Evolutionary conservation across 2,888 invertebrate species (phyloP).

Genomic region (Eupsilia transversa): DNA sequence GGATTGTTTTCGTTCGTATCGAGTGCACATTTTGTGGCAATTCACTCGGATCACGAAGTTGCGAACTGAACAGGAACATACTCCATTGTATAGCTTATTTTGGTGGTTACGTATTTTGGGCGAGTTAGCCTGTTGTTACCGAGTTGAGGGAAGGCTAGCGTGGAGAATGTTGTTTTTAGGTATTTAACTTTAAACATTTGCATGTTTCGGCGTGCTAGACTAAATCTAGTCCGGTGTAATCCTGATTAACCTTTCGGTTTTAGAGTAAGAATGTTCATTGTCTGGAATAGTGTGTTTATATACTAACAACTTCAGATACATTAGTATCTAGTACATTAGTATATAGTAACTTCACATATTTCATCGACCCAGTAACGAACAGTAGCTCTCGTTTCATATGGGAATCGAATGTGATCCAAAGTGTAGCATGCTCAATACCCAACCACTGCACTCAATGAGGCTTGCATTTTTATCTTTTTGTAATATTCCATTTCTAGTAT

Average conservation of each 20-base stretch:
- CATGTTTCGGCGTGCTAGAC: conserved; percentile 27
- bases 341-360: neutral
- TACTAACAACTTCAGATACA: neutral
- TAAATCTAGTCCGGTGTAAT: conserved; percentile 11
- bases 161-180: conserved; percentile 31
- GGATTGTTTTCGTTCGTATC: conserved; percentile 67
- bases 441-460: neutral
- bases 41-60: conserved; percentile 55
- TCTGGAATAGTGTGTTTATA: neutral
- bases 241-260: conserved; percentile 16
- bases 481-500: neutral
- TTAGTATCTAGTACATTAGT: too few species aligned
- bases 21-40: conserved; percentile 63
- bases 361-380: neutral
- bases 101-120: conserved; percentile 37
- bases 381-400: neutral
- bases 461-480: neutral
- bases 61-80: conserved; percentile 37
- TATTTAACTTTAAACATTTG: conserved; percentile 43
- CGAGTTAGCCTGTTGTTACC: conserved; percentile 50
- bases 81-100: conserved; percentile 37
- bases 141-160: conserved; percentile 23
- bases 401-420: neutral
- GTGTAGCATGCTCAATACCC: neutral
- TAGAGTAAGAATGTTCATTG: neutral